phyloP scores from a whole-genome alignment of 1,140 invertebrate genomes.

The Euborellia annulipes region DNA sequence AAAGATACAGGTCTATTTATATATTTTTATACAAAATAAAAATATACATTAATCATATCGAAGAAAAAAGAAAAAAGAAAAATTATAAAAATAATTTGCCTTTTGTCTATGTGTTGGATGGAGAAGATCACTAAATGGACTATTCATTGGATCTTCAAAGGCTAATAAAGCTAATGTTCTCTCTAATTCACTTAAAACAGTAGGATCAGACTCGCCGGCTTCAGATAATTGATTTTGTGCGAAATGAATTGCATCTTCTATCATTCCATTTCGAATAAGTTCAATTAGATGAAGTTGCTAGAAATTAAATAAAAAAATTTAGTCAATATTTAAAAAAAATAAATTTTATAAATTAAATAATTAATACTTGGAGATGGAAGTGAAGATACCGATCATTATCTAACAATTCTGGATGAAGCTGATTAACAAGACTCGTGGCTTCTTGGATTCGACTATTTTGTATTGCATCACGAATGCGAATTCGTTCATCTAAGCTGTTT shows the following conservation, averaged over 20 bases:
- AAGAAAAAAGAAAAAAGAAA: too few relatives aligned
- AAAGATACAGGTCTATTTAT: too few relatives aligned
- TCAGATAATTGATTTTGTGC: conserved; percentile 85
- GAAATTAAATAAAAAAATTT: too few relatives aligned
- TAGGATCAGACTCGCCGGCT: conserved; percentile 75
- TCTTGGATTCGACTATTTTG: conserved; percentile 85
- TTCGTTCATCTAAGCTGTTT: conserved; percentile 80
- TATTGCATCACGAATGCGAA: conserved; percentile 86
- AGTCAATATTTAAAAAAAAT: too few relatives aligned
- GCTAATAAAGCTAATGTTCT: conserved; percentile 85
- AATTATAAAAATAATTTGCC: too few relatives aligned
- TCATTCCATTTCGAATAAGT: conserved; percentile 70
- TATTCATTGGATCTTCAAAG: conserved; percentile 89
- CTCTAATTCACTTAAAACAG: conserved; percentile 57
- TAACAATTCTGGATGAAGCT: conserved; percentile 83
- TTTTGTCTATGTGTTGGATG: conserved; percentile 85
- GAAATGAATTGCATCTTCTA: conserved; percentile 89
- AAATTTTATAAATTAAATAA: too few relatives aligned
- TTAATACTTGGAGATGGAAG: conserved; percentile 76
- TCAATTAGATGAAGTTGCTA: conserved; percentile 92
- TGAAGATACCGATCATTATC: conserved; percentile 91
- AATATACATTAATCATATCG: too few relatives aligned
- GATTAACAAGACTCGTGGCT: conserved; percentile 85
- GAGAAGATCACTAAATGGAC: conserved; percentile 90
- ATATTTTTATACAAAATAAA: too few relatives aligned